A percentile compares a stretch with the other conserved stretches of the same genome.
phyloP scores from a whole-genome alignment of 1,140 invertebrate species.

The Halictus rubicundus region DNA sequence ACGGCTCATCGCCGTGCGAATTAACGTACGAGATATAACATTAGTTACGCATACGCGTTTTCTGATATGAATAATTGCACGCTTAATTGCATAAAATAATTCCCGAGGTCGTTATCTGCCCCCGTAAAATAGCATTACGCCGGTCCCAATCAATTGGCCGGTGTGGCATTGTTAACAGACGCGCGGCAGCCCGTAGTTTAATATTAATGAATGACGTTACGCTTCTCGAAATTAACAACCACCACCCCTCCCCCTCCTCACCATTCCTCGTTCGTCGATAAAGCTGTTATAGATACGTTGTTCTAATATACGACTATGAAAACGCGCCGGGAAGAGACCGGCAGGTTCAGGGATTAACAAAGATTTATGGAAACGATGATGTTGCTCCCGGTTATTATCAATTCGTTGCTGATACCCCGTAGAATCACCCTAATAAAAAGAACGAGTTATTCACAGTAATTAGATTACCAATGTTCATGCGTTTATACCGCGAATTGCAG shows the following conservation, averaged over 20 bases:
- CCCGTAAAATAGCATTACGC: constrained; percentile 37
- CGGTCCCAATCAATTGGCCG: constrained; percentile 37
- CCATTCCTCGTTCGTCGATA: not conserved
- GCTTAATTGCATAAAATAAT: constrained; percentile 45
- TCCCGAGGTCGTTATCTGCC: constrained; percentile 25
- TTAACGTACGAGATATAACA: not conserved
- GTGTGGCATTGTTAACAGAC: constrained; percentile 27
- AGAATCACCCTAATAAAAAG: too few species aligned
- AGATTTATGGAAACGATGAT: constrained; percentile 11
- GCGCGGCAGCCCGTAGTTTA: constrained; percentile 17
- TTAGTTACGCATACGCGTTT: constrained; percentile 10
- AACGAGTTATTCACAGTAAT: too few species aligned
- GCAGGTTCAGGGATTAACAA: not conserved
- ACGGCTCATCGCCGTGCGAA: not conserved
- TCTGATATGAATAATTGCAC: constrained; percentile 44
- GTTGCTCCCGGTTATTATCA: too few species aligned
- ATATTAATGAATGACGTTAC: constrained; percentile 44
- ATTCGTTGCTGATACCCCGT: too few species aligned
- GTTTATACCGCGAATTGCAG: too few species aligned
- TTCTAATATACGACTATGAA: constrained; percentile 2
- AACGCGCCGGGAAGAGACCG: not conserved
- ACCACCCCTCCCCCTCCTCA: too few species aligned
- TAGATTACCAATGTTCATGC: too few species aligned
- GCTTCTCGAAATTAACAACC: constrained; percentile 31
- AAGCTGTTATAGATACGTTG: not conserved